Evolutionary conservation across 2,888 invertebrate genomes (phyloP), one percentile per base, ranked within the genome.

Genomic region (Euclidia mi): DNA sequence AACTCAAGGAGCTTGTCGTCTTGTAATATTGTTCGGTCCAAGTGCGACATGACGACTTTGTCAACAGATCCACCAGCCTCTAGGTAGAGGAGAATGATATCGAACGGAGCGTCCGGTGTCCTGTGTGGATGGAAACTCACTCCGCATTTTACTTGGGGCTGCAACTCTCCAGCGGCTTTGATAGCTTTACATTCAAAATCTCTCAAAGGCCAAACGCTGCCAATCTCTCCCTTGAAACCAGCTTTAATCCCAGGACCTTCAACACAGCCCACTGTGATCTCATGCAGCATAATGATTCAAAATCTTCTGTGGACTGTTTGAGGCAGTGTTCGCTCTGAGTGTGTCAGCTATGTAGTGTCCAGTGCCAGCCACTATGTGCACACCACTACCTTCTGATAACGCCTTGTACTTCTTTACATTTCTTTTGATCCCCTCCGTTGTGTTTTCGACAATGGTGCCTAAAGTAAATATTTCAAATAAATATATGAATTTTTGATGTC

Each of bases 81-180:
- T 63, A 96, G 89, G 76, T 97, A 97, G 7, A 97, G 84, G 1
- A 97, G 93, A 66, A 97, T 90, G 59, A 98, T 97, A 88, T 98
- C 98, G 75, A 95, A 96, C 0, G 98, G 98, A 0, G 98, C 96
- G n/a, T 94, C 88, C 0, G 93, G 71, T 52, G 96, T 86, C 17
- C 98, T 95, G 52, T 97, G 97, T 0, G 98, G 98, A 87, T 98
- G 98, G 80, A 98, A 97, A 40, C 96, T 97, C 0, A 98, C 97
- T 0, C 97, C 97, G 74, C 96, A 97, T 0, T 96, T 95, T 0
- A 96, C 77, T 43, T 95, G 94, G 50, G 92, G 90, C 78, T 98
- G 98, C 1, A 96, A 94, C 59, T 95, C 94, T 0, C 96, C 98
- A 0, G 97, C 95, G 0, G 98, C 97, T 65, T 90, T 85, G 53